phyloP scores from a whole-genome alignment of 2,113 vertebrate species.

The Labeo rohita region DNA sequence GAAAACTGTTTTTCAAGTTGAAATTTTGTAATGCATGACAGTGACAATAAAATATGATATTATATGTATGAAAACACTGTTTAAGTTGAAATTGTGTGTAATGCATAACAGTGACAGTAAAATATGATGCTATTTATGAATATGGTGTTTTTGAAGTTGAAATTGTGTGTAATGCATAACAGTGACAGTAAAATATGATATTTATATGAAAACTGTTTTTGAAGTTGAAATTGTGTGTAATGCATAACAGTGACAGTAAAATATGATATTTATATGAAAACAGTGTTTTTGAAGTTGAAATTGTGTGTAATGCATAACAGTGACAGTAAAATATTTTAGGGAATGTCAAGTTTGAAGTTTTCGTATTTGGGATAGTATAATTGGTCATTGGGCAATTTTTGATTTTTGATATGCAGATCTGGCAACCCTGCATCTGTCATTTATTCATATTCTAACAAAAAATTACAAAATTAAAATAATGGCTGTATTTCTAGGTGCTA shows the following conservation, averaged over 20 bases:
- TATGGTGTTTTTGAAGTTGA: not conserved
- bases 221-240: not conserved
- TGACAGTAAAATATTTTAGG: not conserved
- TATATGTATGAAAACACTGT: not conserved
- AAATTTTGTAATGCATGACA: no score
- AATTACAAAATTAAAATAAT: no score
- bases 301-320: not conserved
- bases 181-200: not conserved
- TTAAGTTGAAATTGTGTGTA: not conserved
- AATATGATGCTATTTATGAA: not conserved
- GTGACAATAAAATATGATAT: no score
- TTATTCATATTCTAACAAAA: not conserved
- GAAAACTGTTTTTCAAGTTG: no score
- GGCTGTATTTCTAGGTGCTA: no score
- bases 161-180: not conserved
- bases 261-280: not conserved
- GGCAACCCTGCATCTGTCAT: not conserved
- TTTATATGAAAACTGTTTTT: not conserved
- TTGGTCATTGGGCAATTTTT: not conserved
- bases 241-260: not conserved
- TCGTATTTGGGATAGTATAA: not conserved
- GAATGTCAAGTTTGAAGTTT: not conserved
- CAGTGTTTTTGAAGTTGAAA: not conserved
- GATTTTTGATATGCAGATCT: not conserved
- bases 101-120: not conserved